Conservation (phyloP, 2,888 invertebrate genomes). For the Holacanthella duospinosa region DNA sequence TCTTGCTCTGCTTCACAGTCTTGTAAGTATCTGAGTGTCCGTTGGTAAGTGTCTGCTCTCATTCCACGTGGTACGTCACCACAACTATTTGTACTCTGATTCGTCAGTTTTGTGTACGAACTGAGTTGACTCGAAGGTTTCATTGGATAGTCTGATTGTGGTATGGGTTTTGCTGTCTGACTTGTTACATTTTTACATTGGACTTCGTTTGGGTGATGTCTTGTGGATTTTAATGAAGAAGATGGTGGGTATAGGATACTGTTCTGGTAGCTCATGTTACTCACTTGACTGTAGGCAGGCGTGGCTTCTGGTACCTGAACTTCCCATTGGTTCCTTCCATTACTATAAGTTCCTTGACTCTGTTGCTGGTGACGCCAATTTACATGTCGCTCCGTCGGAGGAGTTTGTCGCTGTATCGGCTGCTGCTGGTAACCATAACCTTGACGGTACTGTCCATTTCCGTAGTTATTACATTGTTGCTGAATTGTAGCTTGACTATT, state of each 20-base stretch:
- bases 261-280: neutral
- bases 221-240: neutral
- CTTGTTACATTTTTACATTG: conserved; percentile 24
- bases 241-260: too few species aligned
- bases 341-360: too few species aligned
- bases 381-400: conserved; percentile 15
- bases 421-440: conserved; percentile 1
- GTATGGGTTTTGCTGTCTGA: neutral
- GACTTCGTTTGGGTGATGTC: conserved; percentile 15
- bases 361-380: conserved; percentile 3
- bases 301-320: conserved; percentile 8
- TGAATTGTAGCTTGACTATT: conserved; percentile 9
- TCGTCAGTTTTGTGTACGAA: neutral
- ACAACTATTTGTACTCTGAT: neutral
- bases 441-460: conserved; percentile 1
- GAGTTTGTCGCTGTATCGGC: conserved; percentile 15
- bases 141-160: neutral
- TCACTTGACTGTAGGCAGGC: conserved; percentile 4
- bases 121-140: neutral
- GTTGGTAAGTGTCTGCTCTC: conserved; percentile 75
- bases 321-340: conserved; percentile 2
- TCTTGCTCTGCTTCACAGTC: conserved; percentile 45
- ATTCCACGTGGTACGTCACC: conserved; percentile 45
- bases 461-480: conserved; percentile 9
- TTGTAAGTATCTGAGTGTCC: conserved; percentile 82